Base-by-base conservation (phyloP, 1,140 invertebrate genomes). In the Oryctes rhinoceros region DNA sequence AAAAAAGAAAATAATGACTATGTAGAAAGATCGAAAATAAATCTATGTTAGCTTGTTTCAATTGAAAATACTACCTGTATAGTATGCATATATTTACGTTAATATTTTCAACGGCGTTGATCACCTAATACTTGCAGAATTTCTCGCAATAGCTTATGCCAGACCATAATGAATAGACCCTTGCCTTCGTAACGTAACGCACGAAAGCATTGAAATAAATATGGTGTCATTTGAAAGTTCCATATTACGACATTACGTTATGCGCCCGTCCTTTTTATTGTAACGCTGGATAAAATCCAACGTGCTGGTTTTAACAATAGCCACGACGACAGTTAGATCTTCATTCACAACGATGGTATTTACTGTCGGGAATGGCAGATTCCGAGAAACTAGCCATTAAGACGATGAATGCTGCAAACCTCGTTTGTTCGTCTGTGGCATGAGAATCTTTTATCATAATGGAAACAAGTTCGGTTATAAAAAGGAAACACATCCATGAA, bases 221-320 rank as follows among this genome's bases (percentile, higher is more conserved):
- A 67, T 67, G 11, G 65, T 10, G 18, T 67, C 65, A 67, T 67
- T 67, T 67, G 65, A 3, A 67, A 62, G 13, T 67, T 24, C 24
- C 18, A 67, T 20, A 15, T 15, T 15, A 15, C 53, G 4, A 18
- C 20, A 67, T 24, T 11, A 35, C 65, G 24, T 71, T 71, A 71
- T 62, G 53, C 65, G 35, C 11, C 2, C 35, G 65, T 71, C 65
- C 37, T 71, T 67, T 71, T 71, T 71, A 71, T 24, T 71, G 35
- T 44, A 44, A 44, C 35, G 65, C 24, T 71, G 65, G 65, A 71
- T 71, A 71, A 35, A 37, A 37, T 71, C 65, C 65, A 71, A 71
- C 65, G 65, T 35, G 65, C 24, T 24, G 24, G 24, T 13, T 11
- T 37, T 37, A 71, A 71, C 65, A 71, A 71, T 71, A 24, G 65